A percentile compares a stretch with the other conserved stretches of the same genome.
These are phyloP conservation scores for Hirundichthys speculiger DNA, from an alignment of 2,113 vertebrate species.

Conservation along the genomic window DNA sequence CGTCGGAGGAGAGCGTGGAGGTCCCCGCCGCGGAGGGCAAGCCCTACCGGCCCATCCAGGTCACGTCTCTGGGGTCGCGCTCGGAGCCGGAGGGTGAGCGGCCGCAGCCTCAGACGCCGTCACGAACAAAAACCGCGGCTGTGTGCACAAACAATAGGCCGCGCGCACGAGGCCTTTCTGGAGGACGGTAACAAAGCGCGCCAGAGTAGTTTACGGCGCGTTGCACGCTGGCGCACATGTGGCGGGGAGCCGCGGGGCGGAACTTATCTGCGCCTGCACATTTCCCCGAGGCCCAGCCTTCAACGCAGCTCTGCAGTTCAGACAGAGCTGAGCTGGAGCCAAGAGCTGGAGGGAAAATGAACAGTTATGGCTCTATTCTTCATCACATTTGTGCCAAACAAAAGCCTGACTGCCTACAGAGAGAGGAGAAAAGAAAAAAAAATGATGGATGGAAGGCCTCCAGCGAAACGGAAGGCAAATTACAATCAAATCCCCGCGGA, in stretches of 20 bases:
- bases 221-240: slow-evolving; percentile 18
- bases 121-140: slow-evolving; percentile 7
- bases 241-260: slow-evolving; percentile 31
- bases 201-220: slow-evolving; percentile 11
- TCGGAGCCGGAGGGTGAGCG: slow-evolving; percentile 90
- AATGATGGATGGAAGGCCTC: slow-evolving; percentile 31
- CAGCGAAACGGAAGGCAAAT: slow-evolving; percentile 39
- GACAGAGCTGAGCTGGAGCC: slow-evolving; percentile 54
- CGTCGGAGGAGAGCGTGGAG: slow-evolving; percentile 92
- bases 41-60: slow-evolving; percentile 91
- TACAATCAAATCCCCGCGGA: slow-evolving; percentile 40
- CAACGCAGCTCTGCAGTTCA: slow-evolving; percentile 38
- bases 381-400: slow-evolving; percentile 53
- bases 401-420: slow-evolving; percentile 48
- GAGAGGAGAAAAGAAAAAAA: slow-evolving; percentile 24
- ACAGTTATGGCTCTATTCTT: slow-evolving; percentile 44
- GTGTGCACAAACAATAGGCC: background rate
- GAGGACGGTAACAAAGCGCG: slow-evolving; percentile 26
- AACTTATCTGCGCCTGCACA: slow-evolving; percentile 54
- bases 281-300: slow-evolving; percentile 48
- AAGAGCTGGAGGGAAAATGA: slow-evolving; percentile 41
- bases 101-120: slow-evolving; percentile 6
- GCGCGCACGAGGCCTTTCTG: slow-evolving; percentile 11
- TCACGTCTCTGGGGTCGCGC: slow-evolving; percentile 88
- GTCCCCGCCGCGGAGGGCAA: slow-evolving; percentile 82